Base-by-base conservation (phyloP, 2,113 vertebrate species). In the Actenoides lindsayi region DNA sequence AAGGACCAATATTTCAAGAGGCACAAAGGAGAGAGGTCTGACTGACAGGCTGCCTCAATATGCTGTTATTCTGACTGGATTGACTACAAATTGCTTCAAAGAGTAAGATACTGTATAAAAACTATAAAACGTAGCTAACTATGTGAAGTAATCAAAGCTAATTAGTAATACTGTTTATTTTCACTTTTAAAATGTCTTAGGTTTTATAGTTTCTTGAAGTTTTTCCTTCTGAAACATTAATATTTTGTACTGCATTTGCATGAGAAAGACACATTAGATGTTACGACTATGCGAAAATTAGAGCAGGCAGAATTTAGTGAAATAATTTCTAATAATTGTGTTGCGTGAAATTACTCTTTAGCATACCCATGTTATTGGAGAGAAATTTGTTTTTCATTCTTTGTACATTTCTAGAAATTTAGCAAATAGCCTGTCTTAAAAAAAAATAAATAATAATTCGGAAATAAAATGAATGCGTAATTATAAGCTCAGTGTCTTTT, bases 1-100 rank as follows among this genome's bases (percentile, higher is more conserved):
- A 92, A 94, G 73, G 77, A 92, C 87, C 91, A 69, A 18, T 95
- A 76, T 93, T 82, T 89, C 62, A 82, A 94, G 74, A 89, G 69
- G 35, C 37, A 24, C 60, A 64, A 73, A 91, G 59, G 51, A 91
- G 42, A 82, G 57, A 33, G 53, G 20, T 87, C 77, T 93, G 82
- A 83, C 48, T 95, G 62, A 95, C 48, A 87, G 82, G 35, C 56
- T 87, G 57, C 94, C 62, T 86, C 86, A 46, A 59, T 93, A 19
- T 35, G 25, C 50, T 89, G 24, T 73, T 87, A 21, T 11, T 94
- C 67, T 81, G 33, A 76, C 70, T 94, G 79, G 41, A 83, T 41
- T 86, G 75, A 83, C 71, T 93, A 87, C 93, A 91, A 74, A 39
- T 78, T 93, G 30, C 63, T 35, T 93, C 63, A 74, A 79, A 94